Conservation (phyloP, 2,113 vertebrate species). For the Gnathonemus longibarbis region DNA sequence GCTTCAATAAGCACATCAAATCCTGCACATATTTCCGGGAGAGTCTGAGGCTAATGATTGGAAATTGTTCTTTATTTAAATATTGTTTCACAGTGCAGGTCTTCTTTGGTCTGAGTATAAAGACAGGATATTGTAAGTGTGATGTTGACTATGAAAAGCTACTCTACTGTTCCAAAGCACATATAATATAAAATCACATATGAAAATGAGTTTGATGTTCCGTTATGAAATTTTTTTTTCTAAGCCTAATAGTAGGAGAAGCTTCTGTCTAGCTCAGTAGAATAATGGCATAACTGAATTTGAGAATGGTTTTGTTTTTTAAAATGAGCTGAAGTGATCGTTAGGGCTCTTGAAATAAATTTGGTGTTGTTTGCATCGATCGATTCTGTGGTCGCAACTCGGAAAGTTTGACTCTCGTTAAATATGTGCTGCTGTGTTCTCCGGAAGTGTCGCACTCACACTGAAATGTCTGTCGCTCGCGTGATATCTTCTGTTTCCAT, state of each 20-base stretch:
- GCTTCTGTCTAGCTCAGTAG: not conserved
- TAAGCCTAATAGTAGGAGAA: not conserved
- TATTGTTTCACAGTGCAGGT: not conserved
- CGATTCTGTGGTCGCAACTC: not conserved
- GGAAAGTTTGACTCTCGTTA: not conserved
- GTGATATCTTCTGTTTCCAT: not conserved
- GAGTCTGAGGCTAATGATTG: not conserved
- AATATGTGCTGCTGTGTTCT: not conserved
- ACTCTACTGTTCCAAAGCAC: not conserved
- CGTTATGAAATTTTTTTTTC: not conserved
- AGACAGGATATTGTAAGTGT: not conserved
- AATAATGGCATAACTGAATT: not conserved
- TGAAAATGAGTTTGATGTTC: not conserved
- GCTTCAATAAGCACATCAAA: not conserved
- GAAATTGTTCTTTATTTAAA: not conserved
- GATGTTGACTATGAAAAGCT: not conserved
- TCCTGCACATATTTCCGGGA: not conserved
- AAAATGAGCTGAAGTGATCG: not conserved
- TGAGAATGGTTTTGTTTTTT: not conserved
- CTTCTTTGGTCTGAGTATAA: not conserved
- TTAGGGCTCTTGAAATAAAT: not conserved
- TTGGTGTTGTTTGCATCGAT: not conserved
- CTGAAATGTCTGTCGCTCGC: not conserved
- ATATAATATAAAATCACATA: not conserved
- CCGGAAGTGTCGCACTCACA: too few species aligned